phyloP scores from a whole-genome alignment of 2,113 vertebrate genomes.

The Sphaerodactylus townsendi region DNA sequence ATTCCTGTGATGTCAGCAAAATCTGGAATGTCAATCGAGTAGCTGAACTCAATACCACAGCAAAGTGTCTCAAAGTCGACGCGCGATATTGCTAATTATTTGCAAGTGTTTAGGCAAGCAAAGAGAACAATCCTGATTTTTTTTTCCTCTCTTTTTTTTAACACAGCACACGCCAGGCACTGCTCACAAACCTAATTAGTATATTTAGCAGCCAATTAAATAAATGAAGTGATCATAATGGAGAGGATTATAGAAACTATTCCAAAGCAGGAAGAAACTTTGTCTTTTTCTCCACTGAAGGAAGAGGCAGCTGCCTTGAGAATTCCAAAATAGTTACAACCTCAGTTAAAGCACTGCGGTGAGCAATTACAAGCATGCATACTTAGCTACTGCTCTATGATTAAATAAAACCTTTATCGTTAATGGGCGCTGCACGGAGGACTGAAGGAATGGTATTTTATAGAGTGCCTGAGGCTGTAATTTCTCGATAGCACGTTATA shows the following conservation, averaged over 20 bases:
- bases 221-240: slow-evolving; percentile 51
- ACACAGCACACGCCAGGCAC: slow-evolving; percentile 26
- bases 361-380: slow-evolving; percentile 57
- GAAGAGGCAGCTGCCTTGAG: slow-evolving; percentile 17
- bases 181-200: slow-evolving; percentile 51
- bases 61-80: neutral
- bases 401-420: slow-evolving; percentile 58
- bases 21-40: neutral
- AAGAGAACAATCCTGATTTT: slow-evolving; percentile 21
- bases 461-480: slow-evolving; percentile 68
- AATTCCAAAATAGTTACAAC: slow-evolving; percentile 1
- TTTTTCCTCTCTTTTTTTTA: slow-evolving; percentile 3
- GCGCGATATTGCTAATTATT: slow-evolving; percentile 38
- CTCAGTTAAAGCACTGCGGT: slow-evolving; percentile 28
- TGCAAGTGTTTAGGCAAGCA: slow-evolving; percentile 35
- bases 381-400: slow-evolving; percentile 56
- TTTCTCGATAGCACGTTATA: slow-evolving; percentile 71
- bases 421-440: slow-evolving; percentile 69
- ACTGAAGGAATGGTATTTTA: slow-evolving; percentile 66
- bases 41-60: slow-evolving; percentile 12
- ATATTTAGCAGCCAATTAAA: slow-evolving; percentile 37
- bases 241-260: slow-evolving; percentile 46
- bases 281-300: slow-evolving; percentile 27
- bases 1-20: neutral
- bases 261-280: slow-evolving; percentile 36